Evolutionary conservation across 2,113 vertebrate species (phyloP), one percentile per base, ranked within the genome.

Genomic region (Maccullochella peelii): DNA sequence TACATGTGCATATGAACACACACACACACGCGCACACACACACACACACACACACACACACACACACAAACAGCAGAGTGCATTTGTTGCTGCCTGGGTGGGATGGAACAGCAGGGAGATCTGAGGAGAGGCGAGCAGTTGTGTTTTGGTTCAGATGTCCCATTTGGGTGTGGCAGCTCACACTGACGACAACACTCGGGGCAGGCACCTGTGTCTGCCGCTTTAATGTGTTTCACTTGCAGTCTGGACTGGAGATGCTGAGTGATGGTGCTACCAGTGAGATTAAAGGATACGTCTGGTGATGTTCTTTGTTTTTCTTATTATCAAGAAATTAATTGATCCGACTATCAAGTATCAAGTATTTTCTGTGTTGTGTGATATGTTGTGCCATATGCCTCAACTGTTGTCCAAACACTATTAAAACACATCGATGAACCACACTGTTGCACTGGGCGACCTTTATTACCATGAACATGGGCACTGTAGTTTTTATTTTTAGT

Each of bases 71-170:
- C n/a, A 18, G 8, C 61, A 44, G 52, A 54, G 63, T 89, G 83
- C 93, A 91, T 91, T 90, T 93, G 93, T 84, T 84, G 82, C 92
- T 78, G 85, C 89, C 59, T 95, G 94, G 93, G 94, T 94, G 94
- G 91, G 92, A 93, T 90, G 27, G 85, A 89, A 84, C 92, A 93
- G 86, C 86, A 92, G 91, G 89, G 84, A 94, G 89, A 93, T 92
- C 88, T 93, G 63, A 92, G 83, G 72, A 49, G 80, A 82, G 71
- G 84, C 47, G 58, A 91, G 84, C 91, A 88, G 79, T 94, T 92
- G 92, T 90, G 86, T 93, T 94, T 92, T 91, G 93, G 85, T 87
- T 92, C 86, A 74, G 82, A 84, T 70, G 87, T 59, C 79, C 81
- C 84, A 82, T 93, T 88, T 87, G 92, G 89, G 91, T 80, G 85